Evolutionary conservation across 2,888 invertebrate genomes (phyloP).

Genomic region (Mechanitis messenoides): DNA sequence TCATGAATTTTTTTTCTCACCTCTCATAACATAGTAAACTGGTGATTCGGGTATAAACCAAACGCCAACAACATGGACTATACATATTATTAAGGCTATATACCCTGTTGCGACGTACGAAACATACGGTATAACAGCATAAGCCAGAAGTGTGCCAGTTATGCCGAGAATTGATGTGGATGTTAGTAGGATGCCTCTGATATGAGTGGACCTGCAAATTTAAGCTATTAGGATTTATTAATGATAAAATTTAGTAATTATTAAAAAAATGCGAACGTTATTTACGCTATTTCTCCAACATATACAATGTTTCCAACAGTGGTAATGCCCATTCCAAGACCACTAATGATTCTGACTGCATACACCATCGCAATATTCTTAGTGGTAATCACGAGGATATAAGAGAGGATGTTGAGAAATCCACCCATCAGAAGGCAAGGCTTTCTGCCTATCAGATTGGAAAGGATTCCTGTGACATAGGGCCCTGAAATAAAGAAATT

Average conservation of each 20-base stretch:
- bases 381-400: constrained; percentile 34
- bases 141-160: constrained; percentile 41
- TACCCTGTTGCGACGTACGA: constrained; percentile 41
- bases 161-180: constrained; percentile 41
- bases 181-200: constrained; percentile 44
- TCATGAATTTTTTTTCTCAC: constrained; percentile 20
- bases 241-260: constrained; percentile 34
- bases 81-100: constrained; percentile 34
- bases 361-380: constrained; percentile 33
- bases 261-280: constrained; percentile 1
- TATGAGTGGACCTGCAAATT: constrained; percentile 42
- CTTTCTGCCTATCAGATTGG: constrained; percentile 41
- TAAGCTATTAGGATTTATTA: constrained; percentile 31
- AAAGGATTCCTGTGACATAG: constrained; percentile 35
- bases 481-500: constrained; percentile 33
- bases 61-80: constrained; percentile 39
- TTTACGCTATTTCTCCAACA: constrained; percentile 39
- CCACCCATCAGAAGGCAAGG: constrained; percentile 41
- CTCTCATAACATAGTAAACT: constrained; percentile 45
- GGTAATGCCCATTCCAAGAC: constrained; percentile 39
- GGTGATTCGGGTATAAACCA: constrained; percentile 45
- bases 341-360: constrained; percentile 37
- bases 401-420: constrained; percentile 34
- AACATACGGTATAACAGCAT: constrained; percentile 40
- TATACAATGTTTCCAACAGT: constrained; percentile 37